Evolutionary conservation across 2,888 invertebrate species (phyloP).

Genomic region (Fragum sueziense): DNA sequence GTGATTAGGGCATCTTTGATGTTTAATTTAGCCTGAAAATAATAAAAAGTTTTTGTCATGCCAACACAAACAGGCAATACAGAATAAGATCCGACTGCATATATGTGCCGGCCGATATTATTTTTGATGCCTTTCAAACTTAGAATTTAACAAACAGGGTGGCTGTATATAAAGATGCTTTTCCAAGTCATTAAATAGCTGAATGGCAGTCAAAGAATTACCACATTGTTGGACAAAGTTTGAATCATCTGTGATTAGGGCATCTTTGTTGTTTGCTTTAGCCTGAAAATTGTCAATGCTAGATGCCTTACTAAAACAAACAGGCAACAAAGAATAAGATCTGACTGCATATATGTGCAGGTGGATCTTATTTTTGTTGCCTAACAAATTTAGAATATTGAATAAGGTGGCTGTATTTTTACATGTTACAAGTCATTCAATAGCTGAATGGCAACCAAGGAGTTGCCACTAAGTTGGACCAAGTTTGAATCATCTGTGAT

Average conservation of each 20-base stretch:
- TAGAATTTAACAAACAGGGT: too few species aligned
- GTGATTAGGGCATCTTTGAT: not conserved
- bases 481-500: slow-evolving; percentile 27
- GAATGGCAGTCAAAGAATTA: slow-evolving; percentile 88
- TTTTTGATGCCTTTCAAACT: too few species aligned
- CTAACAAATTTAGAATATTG: too few species aligned
- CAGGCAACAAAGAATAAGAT: too few species aligned
- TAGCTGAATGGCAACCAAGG: slow-evolving; percentile 87
- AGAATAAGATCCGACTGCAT: too few species aligned
- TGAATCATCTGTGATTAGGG: not conserved
- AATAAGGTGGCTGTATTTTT: slow-evolving; percentile 61
- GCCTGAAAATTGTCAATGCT: too few species aligned
- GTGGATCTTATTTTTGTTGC: too few species aligned
- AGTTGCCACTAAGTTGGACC: slow-evolving; percentile 86
- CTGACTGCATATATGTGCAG: too few species aligned
- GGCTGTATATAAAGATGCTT: slow-evolving; percentile 53
- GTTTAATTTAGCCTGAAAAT: not conserved
- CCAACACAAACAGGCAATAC: too few species aligned
- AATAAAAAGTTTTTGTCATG: too few species aligned
- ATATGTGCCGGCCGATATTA: too few species aligned
- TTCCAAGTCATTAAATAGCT: slow-evolving; percentile 86
- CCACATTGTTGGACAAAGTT: slow-evolving; percentile 85
- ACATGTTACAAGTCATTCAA: slow-evolving; percentile 84
- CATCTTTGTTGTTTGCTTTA: not conserved
- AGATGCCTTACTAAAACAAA: too few species aligned